Evolutionary conservation across 2,113 vertebrate species (phyloP).

Genomic region (Gobio gobio): DNA sequence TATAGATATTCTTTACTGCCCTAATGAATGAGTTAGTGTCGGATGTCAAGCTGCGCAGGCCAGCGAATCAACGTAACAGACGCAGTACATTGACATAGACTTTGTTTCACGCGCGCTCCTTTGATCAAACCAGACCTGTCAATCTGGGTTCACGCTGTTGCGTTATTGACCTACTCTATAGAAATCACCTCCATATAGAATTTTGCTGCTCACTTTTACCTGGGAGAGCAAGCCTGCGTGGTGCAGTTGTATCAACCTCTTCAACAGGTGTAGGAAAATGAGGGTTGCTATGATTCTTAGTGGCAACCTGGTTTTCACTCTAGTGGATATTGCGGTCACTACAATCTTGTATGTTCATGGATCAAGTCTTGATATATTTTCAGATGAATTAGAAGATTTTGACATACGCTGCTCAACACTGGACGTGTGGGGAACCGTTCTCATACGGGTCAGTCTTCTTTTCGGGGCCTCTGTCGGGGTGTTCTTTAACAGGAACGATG

Average conservation of each 20-base stretch:
- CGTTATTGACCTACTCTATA: not conserved
- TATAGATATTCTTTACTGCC: not conserved
- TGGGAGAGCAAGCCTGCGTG: not conserved
- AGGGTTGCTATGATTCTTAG: slow-evolving; percentile 70
- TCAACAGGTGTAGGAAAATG: slow-evolving; percentile 73
- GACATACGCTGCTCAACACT: slow-evolving; percentile 81
- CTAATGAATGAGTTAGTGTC: not conserved
- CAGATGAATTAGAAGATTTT: slow-evolving; percentile 81
- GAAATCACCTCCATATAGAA: not conserved
- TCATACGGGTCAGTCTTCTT: slow-evolving; percentile 83
- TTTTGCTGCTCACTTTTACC: not conserved
- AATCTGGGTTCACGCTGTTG: not conserved
- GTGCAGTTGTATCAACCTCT: not conserved
- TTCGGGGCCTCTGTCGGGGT: slow-evolving; percentile 86
- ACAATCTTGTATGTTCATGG: slow-evolving; percentile 84
- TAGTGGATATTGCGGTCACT: slow-evolving; percentile 79
- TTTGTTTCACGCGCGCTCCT: not conserved
- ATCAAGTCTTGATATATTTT: slow-evolving; percentile 69
- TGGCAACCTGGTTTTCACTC: slow-evolving; percentile 74
- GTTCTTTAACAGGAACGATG: slow-evolving; percentile 80
- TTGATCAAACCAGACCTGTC: not conserved
- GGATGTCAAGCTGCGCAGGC: slow-evolving; percentile 7
- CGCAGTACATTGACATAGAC: not conserved
- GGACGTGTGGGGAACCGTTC: slow-evolving; percentile 87
- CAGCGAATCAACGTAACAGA: not conserved